Evolutionary conservation across 2,888 invertebrate species (phyloP).

Genomic region (Helleia helle): DNA sequence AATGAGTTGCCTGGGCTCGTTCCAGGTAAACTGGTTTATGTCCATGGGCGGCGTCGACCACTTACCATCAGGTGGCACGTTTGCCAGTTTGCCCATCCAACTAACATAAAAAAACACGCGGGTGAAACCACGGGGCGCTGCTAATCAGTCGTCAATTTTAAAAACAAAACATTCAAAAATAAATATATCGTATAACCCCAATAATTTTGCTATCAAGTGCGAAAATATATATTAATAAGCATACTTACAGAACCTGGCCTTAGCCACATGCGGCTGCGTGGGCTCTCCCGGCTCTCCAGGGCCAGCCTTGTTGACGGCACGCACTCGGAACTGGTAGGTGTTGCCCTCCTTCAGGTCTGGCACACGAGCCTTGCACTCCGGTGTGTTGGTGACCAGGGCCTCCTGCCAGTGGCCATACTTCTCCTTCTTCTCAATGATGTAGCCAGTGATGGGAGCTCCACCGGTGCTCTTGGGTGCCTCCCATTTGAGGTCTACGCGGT

Average conservation of each 20-base stretch:
- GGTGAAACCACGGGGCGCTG: too few relatives aligned
- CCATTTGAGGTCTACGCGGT: slow-evolving; percentile 91
- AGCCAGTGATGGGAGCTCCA: slow-evolving; percentile 87
- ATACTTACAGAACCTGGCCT: slow-evolving; percentile 87
- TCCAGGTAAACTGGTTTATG: too few relatives aligned
- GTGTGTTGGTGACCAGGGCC: slow-evolving; percentile 82
- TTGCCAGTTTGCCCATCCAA: too few relatives aligned
- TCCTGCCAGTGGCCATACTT: slow-evolving; percentile 89
- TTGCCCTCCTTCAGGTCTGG: slow-evolving; percentile 92
- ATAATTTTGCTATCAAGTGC: too few relatives aligned
- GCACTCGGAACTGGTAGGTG: slow-evolving; percentile 95
- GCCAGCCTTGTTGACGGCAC: slow-evolving; percentile 96
- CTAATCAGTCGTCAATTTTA: too few relatives aligned
- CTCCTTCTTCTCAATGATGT: slow-evolving; percentile 92
- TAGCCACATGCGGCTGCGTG: slow-evolving; percentile 89
- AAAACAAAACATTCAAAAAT: too few relatives aligned
- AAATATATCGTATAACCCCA: too few relatives aligned
- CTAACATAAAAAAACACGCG: too few relatives aligned
- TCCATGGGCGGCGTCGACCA: too few relatives aligned
- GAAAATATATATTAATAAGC: too few relatives aligned
- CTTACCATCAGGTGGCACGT: too few relatives aligned
- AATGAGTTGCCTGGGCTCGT: too few relatives aligned
- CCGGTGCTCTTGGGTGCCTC: slow-evolving; percentile 84
- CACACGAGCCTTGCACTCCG: slow-evolving; percentile 86
- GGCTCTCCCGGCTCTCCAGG: slow-evolving; percentile 93